Evolutionary conservation across 2,888 invertebrate species (phyloP).

Genomic region (Lepidochrysops patricia): DNA sequence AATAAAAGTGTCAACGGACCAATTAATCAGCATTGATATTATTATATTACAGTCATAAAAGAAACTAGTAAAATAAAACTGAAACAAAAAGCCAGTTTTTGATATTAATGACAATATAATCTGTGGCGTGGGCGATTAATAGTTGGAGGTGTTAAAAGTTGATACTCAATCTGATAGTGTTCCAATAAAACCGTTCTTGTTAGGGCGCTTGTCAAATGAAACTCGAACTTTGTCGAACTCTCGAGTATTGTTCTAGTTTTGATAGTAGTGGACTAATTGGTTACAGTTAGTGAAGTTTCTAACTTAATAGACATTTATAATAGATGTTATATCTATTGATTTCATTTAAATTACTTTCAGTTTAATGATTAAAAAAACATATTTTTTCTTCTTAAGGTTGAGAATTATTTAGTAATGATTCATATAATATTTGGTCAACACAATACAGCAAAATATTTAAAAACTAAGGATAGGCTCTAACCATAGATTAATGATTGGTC

Average conservation of each 20-base stretch:
- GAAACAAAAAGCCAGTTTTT: neutral
- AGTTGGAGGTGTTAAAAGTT: neutral
- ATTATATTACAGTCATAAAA: neutral
- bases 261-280: neutral
- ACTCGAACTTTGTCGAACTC: neutral
- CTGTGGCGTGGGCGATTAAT: neutral
- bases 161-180: neutral
- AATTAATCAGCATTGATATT: neutral
- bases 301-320: no score
- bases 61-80: neutral
- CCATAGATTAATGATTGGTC: no score
- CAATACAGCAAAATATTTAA: no score
- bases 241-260: neutral
- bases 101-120: neutral
- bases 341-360: no score
- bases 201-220: neutral
- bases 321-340: no score
- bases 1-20: neutral
- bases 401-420: no score
- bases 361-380: no score
- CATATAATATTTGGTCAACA: no score
- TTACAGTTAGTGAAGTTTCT: neutral
- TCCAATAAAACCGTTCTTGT: constrained; percentile 6
- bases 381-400: no score
- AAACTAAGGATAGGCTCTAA: no score